Base-by-base conservation (phyloP, 2,113 vertebrate species). In the Nibea albiflora region DNA sequence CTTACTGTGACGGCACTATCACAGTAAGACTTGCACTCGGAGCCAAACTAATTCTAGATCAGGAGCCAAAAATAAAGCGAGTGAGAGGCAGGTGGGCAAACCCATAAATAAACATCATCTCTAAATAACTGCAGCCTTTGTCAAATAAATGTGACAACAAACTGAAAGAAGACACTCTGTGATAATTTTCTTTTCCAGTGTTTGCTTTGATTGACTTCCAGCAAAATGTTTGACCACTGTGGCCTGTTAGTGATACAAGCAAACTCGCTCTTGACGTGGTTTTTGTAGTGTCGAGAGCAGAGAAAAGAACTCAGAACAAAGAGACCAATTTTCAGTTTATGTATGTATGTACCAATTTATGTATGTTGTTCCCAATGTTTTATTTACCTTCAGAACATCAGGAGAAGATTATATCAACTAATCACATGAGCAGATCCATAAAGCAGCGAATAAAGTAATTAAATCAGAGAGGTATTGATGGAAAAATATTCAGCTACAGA, bases 351-450 rank as follows among this genome's bases (percentile, higher is more conserved):
- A n/a, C n/a, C n/a, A n/a, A n/a, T n/a, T n/a, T 20, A 73, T n/a
- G 24, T 62, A 57, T 60, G 57, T 67, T 42, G 54, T 72, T 78
- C 84, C 28, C 11, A 64, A 50, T 22, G 19, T 80, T 77, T 77
- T 60, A 88, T 78, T 68, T 83, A 65, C 11, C 28, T 65, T 71
- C 53, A 73, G 69, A 80, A 80, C 31, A 54, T 42, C 4, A 70
- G 9, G 68, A 73, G 69, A 76, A 63, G 6, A 73, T 63, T 62
- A 71, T 10, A 42, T 47, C 20, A 61, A 73, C 22, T 14, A 24
- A 56, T 24, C 22, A 56, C 22, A 26, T 15, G 6, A 54, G 24
- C 54, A 56, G 26, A 26, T 76, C 64, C 65, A 66, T 71, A 72
- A 76, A 65, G 39, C 26, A 44, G 66, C 49, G 44, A 80, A 76